These are phyloP conservation scores for Pterocles orientalis DNA, from an alignment of 2,113 vertebrate genomes.

Conservation along the genomic window DNA sequence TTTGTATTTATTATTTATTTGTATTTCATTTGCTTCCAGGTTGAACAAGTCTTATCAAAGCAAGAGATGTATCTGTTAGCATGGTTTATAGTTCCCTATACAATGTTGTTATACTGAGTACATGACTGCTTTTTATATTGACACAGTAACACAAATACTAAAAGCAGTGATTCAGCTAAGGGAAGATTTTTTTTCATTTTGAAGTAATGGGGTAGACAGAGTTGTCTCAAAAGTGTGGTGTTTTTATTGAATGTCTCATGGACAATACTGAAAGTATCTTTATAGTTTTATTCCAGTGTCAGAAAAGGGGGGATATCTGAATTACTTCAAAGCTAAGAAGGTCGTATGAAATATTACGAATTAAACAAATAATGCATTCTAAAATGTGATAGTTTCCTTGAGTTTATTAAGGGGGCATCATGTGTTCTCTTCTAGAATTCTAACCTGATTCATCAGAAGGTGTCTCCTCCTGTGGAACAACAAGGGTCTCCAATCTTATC, in stretches of 20 bases:
- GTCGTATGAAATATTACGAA: neutral
- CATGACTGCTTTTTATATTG: neutral
- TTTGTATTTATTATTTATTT: neutral
- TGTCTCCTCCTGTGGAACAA: slow-evolving; percentile 84
- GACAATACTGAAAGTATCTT: neutral
- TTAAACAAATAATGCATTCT: neutral
- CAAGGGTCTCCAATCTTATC: slow-evolving; percentile 88
- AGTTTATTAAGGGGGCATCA: neutral
- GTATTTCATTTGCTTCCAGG: neutral
- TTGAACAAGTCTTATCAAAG: neutral
- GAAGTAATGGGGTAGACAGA: neutral
- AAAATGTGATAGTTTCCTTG: neutral
- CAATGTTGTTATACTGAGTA: neutral
- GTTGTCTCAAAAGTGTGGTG: neutral
- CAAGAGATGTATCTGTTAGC: neutral
- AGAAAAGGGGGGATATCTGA: neutral
- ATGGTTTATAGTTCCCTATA: neutral
- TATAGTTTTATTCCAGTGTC: neutral
- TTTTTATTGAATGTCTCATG: neutral
- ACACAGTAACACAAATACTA: neutral
- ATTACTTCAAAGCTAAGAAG: neutral
- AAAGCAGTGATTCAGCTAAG: neutral
- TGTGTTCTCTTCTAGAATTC: slow-evolving; percentile 81
- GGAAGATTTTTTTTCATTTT: neutral
- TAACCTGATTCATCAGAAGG: slow-evolving; percentile 92